Evolutionary conservation across 2,888 invertebrate species (phyloP).

Genomic region (Pachycephus smyrnensis): DNA sequence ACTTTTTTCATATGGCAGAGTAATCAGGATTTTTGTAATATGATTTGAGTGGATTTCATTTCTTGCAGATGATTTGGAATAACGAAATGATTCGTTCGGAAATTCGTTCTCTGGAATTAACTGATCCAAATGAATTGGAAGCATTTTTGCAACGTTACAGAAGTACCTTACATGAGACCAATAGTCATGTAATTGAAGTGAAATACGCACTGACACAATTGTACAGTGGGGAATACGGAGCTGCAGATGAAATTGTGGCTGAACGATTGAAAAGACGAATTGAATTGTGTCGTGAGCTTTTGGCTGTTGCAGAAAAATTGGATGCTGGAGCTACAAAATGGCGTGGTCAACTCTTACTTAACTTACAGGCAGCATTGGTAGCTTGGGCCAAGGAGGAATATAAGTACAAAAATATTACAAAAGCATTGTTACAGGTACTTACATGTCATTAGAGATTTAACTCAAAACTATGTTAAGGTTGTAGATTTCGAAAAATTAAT

Average conservation of each 20-base stretch:
- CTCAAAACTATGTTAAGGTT: background rate
- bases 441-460: background rate
- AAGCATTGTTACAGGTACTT: slow-evolving; percentile 70
- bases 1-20: background rate
- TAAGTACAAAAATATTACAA: slow-evolving; percentile 69
- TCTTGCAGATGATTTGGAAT: background rate
- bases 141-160: slow-evolving; percentile 75
- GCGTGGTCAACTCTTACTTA: slow-evolving; percentile 74
- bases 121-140: slow-evolving; percentile 71
- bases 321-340: slow-evolving; percentile 77
- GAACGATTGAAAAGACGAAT: slow-evolving; percentile 73
- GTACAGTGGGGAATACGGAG: slow-evolving; percentile 71
- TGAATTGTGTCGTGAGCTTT: slow-evolving; percentile 75
- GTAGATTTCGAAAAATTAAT: background rate
- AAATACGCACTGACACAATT: slow-evolving; percentile 79
- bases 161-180: slow-evolving; percentile 75
- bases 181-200: slow-evolving; percentile 76
- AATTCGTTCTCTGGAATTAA: slow-evolving; percentile 68
- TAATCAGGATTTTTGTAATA: background rate
- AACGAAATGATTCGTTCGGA: slow-evolving; percentile 75
- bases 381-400: slow-evolving; percentile 72
- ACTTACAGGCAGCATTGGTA: slow-evolving; percentile 75
- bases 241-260: slow-evolving; percentile 66
- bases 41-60: background rate
- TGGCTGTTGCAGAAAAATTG: slow-evolving; percentile 74